phyloP scores from a whole-genome alignment of 2,888 invertebrate genomes.

The Uropetala carovei region DNA sequence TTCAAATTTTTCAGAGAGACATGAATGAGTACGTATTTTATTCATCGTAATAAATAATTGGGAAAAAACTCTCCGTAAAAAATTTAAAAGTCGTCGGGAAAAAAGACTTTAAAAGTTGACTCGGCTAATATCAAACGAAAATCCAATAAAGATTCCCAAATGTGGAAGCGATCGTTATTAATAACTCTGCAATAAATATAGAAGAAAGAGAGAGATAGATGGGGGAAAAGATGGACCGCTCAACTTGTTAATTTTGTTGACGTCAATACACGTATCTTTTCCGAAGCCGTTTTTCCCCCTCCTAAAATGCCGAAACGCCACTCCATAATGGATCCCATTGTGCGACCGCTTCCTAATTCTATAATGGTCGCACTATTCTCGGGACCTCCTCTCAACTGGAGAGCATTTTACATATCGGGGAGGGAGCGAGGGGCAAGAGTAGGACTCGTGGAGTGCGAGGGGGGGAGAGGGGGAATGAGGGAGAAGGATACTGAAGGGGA shows the following conservation, averaged over 20 bases:
- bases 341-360: neutral
- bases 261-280: neutral
- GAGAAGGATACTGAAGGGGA: too few relatives aligned
- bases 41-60: too few relatives aligned
- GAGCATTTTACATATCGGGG: neutral
- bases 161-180: neutral
- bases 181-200: neutral
- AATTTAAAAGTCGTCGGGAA: too few relatives aligned
- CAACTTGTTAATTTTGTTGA: conserved; percentile 1
- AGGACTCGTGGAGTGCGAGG: neutral
- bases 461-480: neutral
- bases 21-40: too few relatives aligned
- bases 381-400: neutral
- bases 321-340: neutral
- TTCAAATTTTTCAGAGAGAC: too few relatives aligned
- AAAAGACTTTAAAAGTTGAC: too few relatives aligned
- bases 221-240: neutral
- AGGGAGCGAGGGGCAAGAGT: neutral
- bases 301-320: neutral
- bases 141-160: neutral
- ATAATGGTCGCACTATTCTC: neutral
- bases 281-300: neutral
- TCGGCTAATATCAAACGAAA: too few relatives aligned
- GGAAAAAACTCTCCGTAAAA: too few relatives aligned
- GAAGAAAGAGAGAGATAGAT: neutral